These are phyloP conservation scores for honey bee (Apis mellifera) DNA, from an alignment of 1,140 invertebrate genomes.

Conservation along the genomic window DNA sequence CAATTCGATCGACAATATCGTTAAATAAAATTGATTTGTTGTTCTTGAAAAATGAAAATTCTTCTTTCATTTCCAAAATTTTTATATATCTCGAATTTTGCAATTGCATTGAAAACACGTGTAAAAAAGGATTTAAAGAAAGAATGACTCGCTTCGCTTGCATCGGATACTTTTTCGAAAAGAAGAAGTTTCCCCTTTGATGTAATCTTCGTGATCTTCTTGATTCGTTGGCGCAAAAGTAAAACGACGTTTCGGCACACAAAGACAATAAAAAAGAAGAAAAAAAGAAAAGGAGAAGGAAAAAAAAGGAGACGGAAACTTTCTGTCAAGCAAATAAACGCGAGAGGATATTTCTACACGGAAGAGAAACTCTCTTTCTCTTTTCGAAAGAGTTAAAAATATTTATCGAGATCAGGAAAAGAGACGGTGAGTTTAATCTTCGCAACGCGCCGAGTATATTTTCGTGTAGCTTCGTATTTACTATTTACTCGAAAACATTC, in stretches of 20 bases:
- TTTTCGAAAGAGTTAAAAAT: slow-evolving; percentile 33
- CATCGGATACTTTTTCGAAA: not conserved
- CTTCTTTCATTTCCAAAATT: no score
- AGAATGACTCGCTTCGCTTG: not conserved
- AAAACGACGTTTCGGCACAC: not conserved
- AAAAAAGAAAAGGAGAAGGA: no score
- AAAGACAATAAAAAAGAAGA: no score
- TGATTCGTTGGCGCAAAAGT: not conserved
- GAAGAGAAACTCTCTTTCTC: not conserved
- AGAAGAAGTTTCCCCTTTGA: slow-evolving; percentile 17
- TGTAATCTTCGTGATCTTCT: not conserved
- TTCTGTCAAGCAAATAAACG: slow-evolving; percentile 19
- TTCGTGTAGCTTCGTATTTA: slow-evolving; percentile 33
- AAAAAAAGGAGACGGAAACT: not conserved
- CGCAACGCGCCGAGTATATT: slow-evolving; percentile 31
- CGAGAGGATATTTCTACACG: not conserved
- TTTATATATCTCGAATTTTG: no score
- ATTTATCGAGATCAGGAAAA: slow-evolving; percentile 29
- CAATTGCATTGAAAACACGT: no score
- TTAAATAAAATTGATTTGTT: no score
- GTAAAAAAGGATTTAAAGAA: no score
- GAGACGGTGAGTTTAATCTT: slow-evolving; percentile 35
- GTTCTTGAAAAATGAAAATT: no score
- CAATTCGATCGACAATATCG: no score
- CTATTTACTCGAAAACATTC: slow-evolving; percentile 36